Percentiles rank a stretch among this genome's conserved stretches.
Evolutionary conservation across 2,797 vertebrate genomes (phyloP).

Genomic region (Nannoperca obscura): DNA sequence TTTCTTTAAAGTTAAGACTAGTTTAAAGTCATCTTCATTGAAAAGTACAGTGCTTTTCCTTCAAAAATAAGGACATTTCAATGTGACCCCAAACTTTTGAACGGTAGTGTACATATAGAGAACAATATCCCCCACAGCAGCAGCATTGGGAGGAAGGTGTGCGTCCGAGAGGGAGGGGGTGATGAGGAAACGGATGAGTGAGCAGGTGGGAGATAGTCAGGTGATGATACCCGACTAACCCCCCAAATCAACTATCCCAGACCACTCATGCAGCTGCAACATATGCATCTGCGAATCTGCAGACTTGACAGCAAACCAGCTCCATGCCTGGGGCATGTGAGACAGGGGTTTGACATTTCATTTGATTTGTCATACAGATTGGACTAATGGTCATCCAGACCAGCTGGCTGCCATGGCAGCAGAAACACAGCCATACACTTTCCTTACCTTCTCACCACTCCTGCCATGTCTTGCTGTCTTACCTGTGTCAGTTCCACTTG

Average conservation of each 20-base stretch:
- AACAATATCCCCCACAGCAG: conserved; percentile 64
- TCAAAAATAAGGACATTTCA: too few species aligned
- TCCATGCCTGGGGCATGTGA: conserved; percentile 1
- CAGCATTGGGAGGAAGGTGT: conserved; percentile 32
- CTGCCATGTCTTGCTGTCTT: background rate
- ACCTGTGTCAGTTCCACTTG: background rate
- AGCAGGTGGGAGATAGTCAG: conserved; percentile 46
- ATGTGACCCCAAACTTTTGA: too few species aligned
- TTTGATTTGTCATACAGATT: conserved; percentile 37
- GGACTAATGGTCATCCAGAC: conserved; percentile 23
- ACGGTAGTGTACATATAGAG: conserved; percentile 78
- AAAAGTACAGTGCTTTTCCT: too few species aligned
- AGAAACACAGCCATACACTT: background rate
- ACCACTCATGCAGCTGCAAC: conserved; percentile 18
- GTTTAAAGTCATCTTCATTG: too few species aligned
- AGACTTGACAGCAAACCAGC: conserved; percentile 9
- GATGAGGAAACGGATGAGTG: conserved; percentile 57
- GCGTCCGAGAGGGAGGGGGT: background rate
- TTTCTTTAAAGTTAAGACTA: too few species aligned
- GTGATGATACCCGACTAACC: conserved; percentile 38
- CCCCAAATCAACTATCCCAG: conserved; percentile 23
- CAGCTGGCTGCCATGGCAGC: conserved; percentile 13
- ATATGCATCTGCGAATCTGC: conserved; percentile 21
- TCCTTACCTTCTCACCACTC: background rate
- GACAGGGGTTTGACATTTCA: conserved; percentile 30